Evolutionary conservation across 2,888 invertebrate genomes (phyloP), one percentile per base, ranked within the genome.

Genomic region (Mythimna vitellina): DNA sequence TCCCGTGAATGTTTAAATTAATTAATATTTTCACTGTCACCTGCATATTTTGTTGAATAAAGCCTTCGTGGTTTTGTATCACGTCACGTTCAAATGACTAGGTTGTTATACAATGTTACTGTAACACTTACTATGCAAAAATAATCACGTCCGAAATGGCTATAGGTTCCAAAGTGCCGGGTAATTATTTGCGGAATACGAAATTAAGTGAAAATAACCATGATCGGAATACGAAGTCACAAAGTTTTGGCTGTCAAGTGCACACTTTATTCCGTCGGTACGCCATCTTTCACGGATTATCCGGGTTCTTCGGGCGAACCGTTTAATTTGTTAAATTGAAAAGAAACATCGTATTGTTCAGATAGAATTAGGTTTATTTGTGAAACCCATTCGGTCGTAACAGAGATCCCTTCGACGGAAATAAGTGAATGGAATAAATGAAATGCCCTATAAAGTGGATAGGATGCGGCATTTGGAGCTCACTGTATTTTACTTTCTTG

Each of bases 271-370:
- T 81, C 74, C 70, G 67, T 69, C 76, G 70, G 72, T 79, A 61
- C 68, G 58, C 76, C 71, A 79, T 81, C 76, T 74, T 76, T 81
- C 76, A 72, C 71, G 84, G 86, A 86, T 87, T 88, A 90, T 87
- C 81, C 82, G 82, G 81, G 82, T 85, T 84, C 84, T 85, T 86
- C 81, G 83, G 80, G 83, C 85, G 89, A 85, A 85, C 84, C 86
- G 90, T 93, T 93, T 93, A 94, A 95, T 95, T 94, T 95, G 93
- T 93, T 93, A 95, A 95, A 95, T 95, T 94, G 95, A 93, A 95
- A 95, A 94, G 94, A 94, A 94, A 94, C 94, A 93, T 93, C 90
- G 92, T 90, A 93, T 93, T 94, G 92, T 93, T 92, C 91, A 85
- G 90, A 91, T 90, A 89, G 90, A 93, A 94, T 94, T 94, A 94